Evolutionary conservation across 2,797 vertebrate genomes (phyloP).

Genomic region (Sphaeramia orbicularis): DNA sequence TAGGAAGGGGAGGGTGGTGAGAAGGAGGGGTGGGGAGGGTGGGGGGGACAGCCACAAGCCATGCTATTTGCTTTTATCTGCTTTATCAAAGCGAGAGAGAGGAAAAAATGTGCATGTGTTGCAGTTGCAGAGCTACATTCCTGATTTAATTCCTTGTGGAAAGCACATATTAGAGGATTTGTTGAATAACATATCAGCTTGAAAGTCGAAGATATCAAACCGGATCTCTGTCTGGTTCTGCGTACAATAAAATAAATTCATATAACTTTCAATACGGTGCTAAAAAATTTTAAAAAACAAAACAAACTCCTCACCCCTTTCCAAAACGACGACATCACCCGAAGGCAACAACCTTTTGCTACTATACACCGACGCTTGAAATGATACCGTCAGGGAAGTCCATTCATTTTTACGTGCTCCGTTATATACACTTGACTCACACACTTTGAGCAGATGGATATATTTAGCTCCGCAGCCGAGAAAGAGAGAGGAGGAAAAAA

Average conservation of each 20-base stretch:
- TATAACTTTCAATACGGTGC: slow-evolving; percentile 9
- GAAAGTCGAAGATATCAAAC: slow-evolving; percentile 45
- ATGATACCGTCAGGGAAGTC: slow-evolving; percentile 59
- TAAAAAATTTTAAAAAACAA: too few relatives aligned
- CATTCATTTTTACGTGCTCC: slow-evolving; percentile 56
- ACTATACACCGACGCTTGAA: slow-evolving; percentile 33
- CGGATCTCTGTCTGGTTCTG: slow-evolving; percentile 25
- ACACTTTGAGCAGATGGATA: slow-evolving; percentile 70
- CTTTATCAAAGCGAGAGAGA: slow-evolving; percentile 72
- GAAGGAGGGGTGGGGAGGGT: background rate
- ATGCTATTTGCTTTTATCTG: slow-evolving; percentile 77
- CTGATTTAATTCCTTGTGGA: slow-evolving; percentile 71
- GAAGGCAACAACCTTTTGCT: slow-evolving; percentile 36
- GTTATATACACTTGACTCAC: slow-evolving; percentile 60
- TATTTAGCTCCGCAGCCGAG: slow-evolving; percentile 69
- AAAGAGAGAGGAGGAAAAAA: slow-evolving; percentile 28
- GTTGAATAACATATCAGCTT: slow-evolving; percentile 56
- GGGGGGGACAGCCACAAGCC: slow-evolving; percentile 58
- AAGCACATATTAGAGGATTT: slow-evolving; percentile 66
- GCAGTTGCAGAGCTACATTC: slow-evolving; percentile 60
- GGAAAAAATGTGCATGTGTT: slow-evolving; percentile 36
- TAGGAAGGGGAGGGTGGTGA: background rate
- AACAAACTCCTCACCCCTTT: slow-evolving; percentile 1
- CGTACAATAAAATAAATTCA: slow-evolving; percentile 44
- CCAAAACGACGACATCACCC: slow-evolving; percentile 15